Evolutionary conservation across 2,888 invertebrate genomes (phyloP).

Genomic region (Druceiella hillmani): DNA sequence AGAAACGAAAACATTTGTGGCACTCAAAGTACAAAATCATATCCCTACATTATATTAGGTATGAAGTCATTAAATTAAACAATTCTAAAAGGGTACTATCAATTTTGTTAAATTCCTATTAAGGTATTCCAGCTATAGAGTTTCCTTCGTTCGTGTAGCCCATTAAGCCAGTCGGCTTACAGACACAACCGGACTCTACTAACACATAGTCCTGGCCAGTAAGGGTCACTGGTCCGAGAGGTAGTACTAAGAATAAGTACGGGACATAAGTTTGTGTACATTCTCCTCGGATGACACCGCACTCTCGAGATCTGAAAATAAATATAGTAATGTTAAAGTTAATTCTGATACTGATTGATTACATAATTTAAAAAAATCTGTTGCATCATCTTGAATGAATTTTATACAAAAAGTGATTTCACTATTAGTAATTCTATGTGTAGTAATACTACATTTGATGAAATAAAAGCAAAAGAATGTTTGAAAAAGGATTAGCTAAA

Average conservation of each 20-base stretch:
- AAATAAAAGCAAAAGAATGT: too few species aligned
- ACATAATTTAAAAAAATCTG: neutral
- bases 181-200: slow-evolving; percentile 92
- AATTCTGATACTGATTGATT: slow-evolving; percentile 1
- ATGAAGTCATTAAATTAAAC: too few species aligned
- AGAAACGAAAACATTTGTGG: too few species aligned
- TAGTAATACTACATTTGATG: too few species aligned
- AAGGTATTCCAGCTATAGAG: slow-evolving; percentile 34
- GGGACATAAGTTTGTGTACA: slow-evolving; percentile 92
- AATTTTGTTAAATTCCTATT: too few species aligned
- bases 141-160: slow-evolving; percentile 36
- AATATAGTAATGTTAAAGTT: slow-evolving; percentile 11
- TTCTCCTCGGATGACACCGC: slow-evolving; percentile 82
- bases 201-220: slow-evolving; percentile 94
- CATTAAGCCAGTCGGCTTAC: slow-evolving; percentile 52
- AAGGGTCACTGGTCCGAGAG: slow-evolving; percentile 82
- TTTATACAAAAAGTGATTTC: too few species aligned
- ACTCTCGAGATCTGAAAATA: slow-evolving; percentile 73
- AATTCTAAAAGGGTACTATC: too few species aligned
- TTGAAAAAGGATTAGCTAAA: too few species aligned
- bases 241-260: slow-evolving; percentile 85
- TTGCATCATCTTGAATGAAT: neutral
- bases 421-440: too few species aligned
- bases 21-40: too few species aligned
- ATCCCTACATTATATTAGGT: too few species aligned